A percentile compares a stretch with the other conserved stretches of the same genome.
Conservation (phyloP, 2,888 invertebrate genomes). For the Hoplodrina blanda region DNA sequence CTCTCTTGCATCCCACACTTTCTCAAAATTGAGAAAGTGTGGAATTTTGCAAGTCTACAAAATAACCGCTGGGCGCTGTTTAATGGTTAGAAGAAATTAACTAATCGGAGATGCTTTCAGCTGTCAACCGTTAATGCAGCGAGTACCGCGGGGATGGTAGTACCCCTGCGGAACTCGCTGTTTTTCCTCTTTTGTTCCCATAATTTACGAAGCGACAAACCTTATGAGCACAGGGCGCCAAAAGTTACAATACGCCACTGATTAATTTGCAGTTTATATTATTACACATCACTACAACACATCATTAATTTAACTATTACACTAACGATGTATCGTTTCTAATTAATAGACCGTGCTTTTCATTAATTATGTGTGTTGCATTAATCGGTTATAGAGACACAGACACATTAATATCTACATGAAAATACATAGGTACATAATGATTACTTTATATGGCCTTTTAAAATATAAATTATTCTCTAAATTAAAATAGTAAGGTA, state of each 20-base stretch:
- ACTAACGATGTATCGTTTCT: conserved; percentile 32
- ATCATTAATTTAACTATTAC: conserved; percentile 28
- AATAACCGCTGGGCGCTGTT: not conserved
- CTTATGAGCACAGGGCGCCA: not conserved
- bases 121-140: too few relatives aligned
- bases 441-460: conserved; percentile 44
- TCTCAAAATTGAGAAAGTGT: too few relatives aligned
- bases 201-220: not conserved
- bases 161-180: too few relatives aligned
- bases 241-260: not conserved
- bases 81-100: not conserved
- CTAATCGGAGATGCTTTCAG: not conserved
- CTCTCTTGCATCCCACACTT: not conserved
- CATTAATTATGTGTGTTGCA: conserved; percentile 28
- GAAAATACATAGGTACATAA: conserved; percentile 54
- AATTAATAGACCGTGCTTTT: conserved; percentile 26
- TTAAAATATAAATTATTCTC: conserved; percentile 16
- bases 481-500: conserved; percentile 36
- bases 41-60: too few relatives aligned
- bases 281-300: conserved; percentile 41
- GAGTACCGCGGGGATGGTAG: too few relatives aligned
- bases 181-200: too few relatives aligned
- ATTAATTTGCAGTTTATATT: conserved; percentile 35
- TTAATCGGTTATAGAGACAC: conserved; percentile 38
- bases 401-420: conserved; percentile 34